phyloP scores from a whole-genome alignment of 2,113 vertebrate species.

The Sphyrna mokarran region DNA sequence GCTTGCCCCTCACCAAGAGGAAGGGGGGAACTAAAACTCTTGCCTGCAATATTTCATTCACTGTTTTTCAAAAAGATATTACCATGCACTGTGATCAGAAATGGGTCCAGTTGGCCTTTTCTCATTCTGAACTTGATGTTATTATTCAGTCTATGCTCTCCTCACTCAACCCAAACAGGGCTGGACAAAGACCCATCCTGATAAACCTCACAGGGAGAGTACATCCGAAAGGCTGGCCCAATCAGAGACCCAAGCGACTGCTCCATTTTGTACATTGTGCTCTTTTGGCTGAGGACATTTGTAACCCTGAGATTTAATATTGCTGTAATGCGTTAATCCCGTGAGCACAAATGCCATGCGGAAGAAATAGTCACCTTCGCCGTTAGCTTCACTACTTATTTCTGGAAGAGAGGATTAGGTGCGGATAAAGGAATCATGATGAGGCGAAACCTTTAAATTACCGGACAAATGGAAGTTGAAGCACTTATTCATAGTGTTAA shows the following conservation, averaged over 20 bases:
- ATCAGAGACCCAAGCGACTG: not conserved
- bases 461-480: not conserved
- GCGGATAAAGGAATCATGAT: not conserved
- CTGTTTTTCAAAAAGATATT: too few relatives aligned
- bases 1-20: too few relatives aligned
- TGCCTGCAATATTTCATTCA: too few relatives aligned
- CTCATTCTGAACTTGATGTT: not conserved
- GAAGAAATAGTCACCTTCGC: not conserved
- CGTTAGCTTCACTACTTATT: not conserved
- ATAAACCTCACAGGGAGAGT: not conserved
- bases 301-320: not conserved
- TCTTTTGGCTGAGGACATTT: not conserved
- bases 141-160: not conserved
- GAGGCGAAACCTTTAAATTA: not conserved
- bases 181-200: not conserved
- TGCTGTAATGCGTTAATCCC: not conserved
- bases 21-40: too few relatives aligned
- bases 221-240: not conserved
- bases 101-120: not conserved
- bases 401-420: not conserved
- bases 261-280: not conserved
- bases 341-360: not conserved
- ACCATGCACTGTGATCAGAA: not conserved
- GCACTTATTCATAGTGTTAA: not conserved
- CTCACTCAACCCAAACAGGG: not conserved